Percentiles rank a stretch among this genome's conserved stretches.
Evolutionary conservation across 2,797 vertebrate species (phyloP).

Genomic region (Phyllotis vaccarum): DNA sequence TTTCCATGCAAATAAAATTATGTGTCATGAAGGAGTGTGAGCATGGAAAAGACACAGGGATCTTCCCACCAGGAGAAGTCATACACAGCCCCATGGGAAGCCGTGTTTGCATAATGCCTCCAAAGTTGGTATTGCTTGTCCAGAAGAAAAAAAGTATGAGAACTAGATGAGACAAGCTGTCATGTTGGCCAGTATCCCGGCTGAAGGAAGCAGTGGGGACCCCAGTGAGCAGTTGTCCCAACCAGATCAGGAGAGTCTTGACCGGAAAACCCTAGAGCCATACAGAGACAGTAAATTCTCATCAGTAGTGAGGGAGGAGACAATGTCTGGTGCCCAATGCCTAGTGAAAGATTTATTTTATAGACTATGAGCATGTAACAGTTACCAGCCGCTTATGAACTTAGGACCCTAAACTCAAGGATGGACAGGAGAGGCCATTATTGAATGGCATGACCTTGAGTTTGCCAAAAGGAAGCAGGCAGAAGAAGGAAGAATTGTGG

Average conservation of each 20-base stretch:
- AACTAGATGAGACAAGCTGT: background rate
- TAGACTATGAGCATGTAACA: background rate
- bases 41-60: background rate
- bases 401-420: background rate
- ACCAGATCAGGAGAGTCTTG: background rate
- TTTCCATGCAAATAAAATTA: background rate
- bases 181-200: no score
- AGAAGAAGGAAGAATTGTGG: background rate
- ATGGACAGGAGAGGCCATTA: no score
- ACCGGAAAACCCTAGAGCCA: background rate
- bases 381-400: background rate
- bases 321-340: background rate
- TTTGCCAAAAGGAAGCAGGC: background rate
- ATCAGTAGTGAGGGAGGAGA: background rate
- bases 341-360: background rate
- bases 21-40: background rate
- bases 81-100: background rate
- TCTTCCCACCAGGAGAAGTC: background rate
- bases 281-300: background rate
- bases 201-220: background rate
- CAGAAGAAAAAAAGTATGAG: background rate
- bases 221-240: background rate
- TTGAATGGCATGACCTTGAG: background rate
- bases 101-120: background rate
- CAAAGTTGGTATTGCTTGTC: background rate